Evolutionary conservation across 2,113 vertebrate species (phyloP).

Genomic region (Salvelinus alpinus): DNA sequence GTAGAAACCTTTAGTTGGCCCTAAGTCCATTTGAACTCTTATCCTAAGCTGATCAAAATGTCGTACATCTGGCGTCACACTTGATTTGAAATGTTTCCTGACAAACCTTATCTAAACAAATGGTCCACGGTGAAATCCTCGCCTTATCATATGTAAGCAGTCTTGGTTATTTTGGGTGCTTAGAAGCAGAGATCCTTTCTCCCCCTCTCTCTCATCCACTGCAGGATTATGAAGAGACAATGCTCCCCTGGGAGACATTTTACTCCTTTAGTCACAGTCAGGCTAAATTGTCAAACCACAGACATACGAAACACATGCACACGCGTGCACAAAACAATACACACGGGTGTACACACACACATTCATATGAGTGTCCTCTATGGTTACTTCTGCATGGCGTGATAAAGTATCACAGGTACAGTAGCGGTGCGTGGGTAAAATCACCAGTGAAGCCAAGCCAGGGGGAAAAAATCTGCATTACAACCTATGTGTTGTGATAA

Average conservation of each 20-base stretch:
- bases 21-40: not conserved
- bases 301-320: not conserved
- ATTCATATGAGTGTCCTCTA: not conserved
- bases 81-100: not conserved
- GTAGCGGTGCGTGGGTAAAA: too few relatives aligned
- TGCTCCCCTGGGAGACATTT: constrained; percentile 32
- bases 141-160: constrained; percentile 25
- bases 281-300: constrained; percentile 17
- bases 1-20: not conserved
- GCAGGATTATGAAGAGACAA: not conserved
- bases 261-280: constrained; percentile 35
- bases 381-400: not conserved
- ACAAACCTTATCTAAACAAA: constrained; percentile 21
- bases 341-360: not conserved
- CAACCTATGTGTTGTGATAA: too few relatives aligned
- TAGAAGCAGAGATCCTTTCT: constrained; percentile 15
- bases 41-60: not conserved
- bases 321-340: not conserved
- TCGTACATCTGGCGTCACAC: not conserved
- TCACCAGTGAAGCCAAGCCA: too few relatives aligned
- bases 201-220: constrained; percentile 22
- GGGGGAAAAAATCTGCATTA: too few relatives aligned
- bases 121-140: constrained; percentile 10
- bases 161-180: not conserved
- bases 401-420: not conserved